Evolutionary conservation across 2,113 vertebrate species (phyloP).

Genomic region (Chloebia gouldiae): DNA sequence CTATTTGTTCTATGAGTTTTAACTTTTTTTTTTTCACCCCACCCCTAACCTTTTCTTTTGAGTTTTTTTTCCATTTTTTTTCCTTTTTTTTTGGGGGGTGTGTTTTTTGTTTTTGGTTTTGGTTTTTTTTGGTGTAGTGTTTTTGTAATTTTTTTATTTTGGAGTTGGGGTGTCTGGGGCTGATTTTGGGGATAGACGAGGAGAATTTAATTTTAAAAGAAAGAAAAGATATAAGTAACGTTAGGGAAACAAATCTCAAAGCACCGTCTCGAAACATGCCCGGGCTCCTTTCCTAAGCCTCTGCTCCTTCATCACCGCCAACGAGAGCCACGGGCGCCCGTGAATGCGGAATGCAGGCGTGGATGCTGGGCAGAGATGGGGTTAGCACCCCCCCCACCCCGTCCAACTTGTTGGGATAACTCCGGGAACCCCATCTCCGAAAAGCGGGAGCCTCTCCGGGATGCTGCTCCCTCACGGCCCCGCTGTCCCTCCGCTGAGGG

Average conservation of each 20-base stretch:
- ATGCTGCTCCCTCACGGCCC: not conserved
- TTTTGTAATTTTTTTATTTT: not conserved
- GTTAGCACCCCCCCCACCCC: not conserved
- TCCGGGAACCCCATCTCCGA: not conserved
- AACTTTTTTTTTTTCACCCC: constrained; percentile 60
- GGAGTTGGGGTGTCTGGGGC: not conserved
- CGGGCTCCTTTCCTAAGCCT: not conserved
- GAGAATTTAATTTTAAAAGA: not conserved
- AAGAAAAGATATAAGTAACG: not conserved
- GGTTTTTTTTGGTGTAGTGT: not conserved
- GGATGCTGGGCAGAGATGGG: not conserved
- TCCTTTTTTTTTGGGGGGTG: not conserved
- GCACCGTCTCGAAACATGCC: not conserved
- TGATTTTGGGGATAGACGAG: not conserved
- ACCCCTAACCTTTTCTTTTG: not conserved
- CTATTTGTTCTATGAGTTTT: constrained; percentile 79
- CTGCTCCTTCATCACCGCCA: not conserved
- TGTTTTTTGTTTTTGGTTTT: too few species aligned
- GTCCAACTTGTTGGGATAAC: not conserved
- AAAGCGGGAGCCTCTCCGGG: not conserved
- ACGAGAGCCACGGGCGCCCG: not conserved
- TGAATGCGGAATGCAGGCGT: not conserved
- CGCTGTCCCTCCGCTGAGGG: not conserved
- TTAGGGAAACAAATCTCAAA: not conserved
- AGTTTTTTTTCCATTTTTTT: not conserved